These are phyloP conservation scores for Cheilosia scutellata DNA, from an alignment of 2,888 invertebrate genomes.

Conservation along the genomic window DNA sequence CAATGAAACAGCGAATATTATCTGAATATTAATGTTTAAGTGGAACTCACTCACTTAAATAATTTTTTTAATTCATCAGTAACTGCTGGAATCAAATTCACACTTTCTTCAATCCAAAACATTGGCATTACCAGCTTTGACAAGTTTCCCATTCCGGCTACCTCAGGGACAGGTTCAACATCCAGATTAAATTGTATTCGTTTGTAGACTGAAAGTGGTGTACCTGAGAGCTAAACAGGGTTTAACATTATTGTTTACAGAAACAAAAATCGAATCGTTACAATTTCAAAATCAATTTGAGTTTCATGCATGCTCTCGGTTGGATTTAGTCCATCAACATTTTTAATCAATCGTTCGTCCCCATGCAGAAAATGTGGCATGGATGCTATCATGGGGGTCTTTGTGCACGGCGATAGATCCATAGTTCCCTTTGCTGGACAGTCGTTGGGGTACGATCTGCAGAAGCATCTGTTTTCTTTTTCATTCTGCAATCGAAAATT, in stretches of 20 bases:
- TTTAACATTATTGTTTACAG: background rate
- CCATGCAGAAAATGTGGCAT: conserved; percentile 91
- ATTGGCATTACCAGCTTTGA: conserved; percentile 88
- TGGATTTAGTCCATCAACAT: conserved; percentile 86
- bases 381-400: conserved; percentile 90
- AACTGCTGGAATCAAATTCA: conserved; percentile 76
- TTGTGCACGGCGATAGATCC: conserved; percentile 87
- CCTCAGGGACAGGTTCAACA: conserved; percentile 86
- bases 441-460: conserved; percentile 85
- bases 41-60: conserved; percentile 76
- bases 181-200: conserved; percentile 90
- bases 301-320: conserved; percentile 89
- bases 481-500: conserved; percentile 75
- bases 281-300: conserved; percentile 91
- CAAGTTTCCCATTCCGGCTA: conserved; percentile 88
- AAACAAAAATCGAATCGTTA: conserved; percentile 80
- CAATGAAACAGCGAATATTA: background rate
- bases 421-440: conserved; percentile 90
- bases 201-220: conserved; percentile 89
- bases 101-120: conserved; percentile 92
- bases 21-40: background rate
- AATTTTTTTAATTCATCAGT: conserved; percentile 77
- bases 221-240: conserved; percentile 84
- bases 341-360: conserved; percentile 84
- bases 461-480: conserved; percentile 80